Evolutionary conservation across 2,797 vertebrate species (phyloP).

Genomic region (Novumbra hubbsi): DNA sequence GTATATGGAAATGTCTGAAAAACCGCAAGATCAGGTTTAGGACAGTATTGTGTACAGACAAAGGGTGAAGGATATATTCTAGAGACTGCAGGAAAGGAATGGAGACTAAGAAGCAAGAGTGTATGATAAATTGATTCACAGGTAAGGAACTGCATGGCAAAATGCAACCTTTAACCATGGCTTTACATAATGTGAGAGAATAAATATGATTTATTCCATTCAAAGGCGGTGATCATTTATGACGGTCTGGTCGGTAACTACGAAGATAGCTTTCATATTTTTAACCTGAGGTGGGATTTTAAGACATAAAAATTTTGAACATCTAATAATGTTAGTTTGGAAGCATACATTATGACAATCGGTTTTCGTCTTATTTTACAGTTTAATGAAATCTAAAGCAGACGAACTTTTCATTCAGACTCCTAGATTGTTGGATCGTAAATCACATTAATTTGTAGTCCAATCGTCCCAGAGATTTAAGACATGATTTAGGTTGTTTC

Average conservation of each 20-base stretch:
- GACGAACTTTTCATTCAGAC: slow-evolving; percentile 78
- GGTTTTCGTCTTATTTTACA: slow-evolving; percentile 65
- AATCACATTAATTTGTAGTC: slow-evolving; percentile 88
- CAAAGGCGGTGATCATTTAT: slow-evolving; percentile 80
- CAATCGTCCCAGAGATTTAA: slow-evolving; percentile 78
- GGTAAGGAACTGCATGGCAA: slow-evolving; percentile 96
- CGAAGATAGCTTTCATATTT: slow-evolving; percentile 46
- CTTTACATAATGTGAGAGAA: slow-evolving; percentile 80
- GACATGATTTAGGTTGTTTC: slow-evolving; percentile 84
- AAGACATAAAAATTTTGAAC: slow-evolving; percentile 57
- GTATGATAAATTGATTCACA: slow-evolving; percentile 98
- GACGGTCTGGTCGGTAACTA: slow-evolving; percentile 62
- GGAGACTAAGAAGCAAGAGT: slow-evolving; percentile 83
- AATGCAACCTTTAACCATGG: slow-evolving; percentile 89
- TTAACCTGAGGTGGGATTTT: slow-evolving; percentile 49
- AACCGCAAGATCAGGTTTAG: slow-evolving; percentile 98
- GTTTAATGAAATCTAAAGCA: slow-evolving; percentile 67
- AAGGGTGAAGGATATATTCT: slow-evolving; percentile 96
- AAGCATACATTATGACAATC: slow-evolving; percentile 54
- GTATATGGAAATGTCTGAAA: slow-evolving; percentile 97
- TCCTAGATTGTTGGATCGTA: slow-evolving; percentile 82
- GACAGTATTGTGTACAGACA: slow-evolving; percentile 96
- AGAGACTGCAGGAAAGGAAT: slow-evolving; percentile 82
- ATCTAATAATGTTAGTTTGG: slow-evolving; percentile 69
- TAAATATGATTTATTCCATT: slow-evolving; percentile 86